phyloP scores from a whole-genome alignment of 2,113 vertebrate genomes.

The Sorex araneus region DNA sequence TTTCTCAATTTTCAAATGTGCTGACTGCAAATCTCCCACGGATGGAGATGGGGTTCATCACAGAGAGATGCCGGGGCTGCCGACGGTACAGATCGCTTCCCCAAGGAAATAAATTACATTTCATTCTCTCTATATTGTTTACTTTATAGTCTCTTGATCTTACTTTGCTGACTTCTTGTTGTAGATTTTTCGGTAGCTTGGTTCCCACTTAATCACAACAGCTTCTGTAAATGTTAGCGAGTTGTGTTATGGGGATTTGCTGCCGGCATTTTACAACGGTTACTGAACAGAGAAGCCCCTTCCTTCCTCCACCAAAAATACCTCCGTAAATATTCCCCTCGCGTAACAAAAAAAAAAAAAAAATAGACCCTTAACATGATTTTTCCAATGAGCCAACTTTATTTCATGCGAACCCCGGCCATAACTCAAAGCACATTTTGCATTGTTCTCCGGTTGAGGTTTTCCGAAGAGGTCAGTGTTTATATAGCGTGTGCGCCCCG shows the following conservation, averaged over 20 bases:
- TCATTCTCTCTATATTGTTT: slow-evolving; percentile 82
- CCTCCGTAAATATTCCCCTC: slow-evolving; percentile 59
- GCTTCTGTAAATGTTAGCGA: slow-evolving; percentile 82
- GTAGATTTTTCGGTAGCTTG: slow-evolving; percentile 81
- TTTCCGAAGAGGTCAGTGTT: slow-evolving; percentile 51
- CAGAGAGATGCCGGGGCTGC: too few species aligned
- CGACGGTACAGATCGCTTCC: slow-evolving; percentile 64
- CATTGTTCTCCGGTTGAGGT: neutral
- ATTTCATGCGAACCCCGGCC: slow-evolving; percentile 23
- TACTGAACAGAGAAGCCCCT: slow-evolving; percentile 51
- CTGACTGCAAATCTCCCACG: neutral
- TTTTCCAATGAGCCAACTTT: slow-evolving; percentile 45
- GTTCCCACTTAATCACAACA: slow-evolving; percentile 81
- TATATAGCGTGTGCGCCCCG: neutral
- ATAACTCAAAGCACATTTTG: slow-evolving; percentile 51
- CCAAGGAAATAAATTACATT: slow-evolving; percentile 85
- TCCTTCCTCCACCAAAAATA: slow-evolving; percentile 32
- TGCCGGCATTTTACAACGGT: slow-evolving; percentile 56
- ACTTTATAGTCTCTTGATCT: slow-evolving; percentile 85
- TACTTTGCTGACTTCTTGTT: slow-evolving; percentile 81
- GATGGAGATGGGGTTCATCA: neutral
- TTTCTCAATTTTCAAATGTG: slow-evolving; percentile 65
- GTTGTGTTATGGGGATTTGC: slow-evolving; percentile 72
- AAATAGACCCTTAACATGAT: slow-evolving; percentile 60
- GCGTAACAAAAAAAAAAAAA: slow-evolving; percentile 1